Evolutionary conservation across 2,113 vertebrate species (phyloP).

Genomic region (Vanacampus margaritifer): DNA sequence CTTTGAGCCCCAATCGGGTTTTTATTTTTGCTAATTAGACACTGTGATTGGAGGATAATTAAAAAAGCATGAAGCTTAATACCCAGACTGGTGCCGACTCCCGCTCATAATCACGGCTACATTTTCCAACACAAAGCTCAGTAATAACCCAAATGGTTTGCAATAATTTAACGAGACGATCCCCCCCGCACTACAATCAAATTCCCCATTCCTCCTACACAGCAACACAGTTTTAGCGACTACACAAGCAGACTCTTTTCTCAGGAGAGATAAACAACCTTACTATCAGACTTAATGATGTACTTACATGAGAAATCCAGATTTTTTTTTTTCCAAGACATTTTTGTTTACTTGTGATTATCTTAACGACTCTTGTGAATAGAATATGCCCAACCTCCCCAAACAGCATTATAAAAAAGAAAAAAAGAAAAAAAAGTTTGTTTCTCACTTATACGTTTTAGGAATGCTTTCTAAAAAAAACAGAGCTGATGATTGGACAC

Average conservation of each 20-base stretch:
- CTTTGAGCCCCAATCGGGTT: constrained; percentile 15
- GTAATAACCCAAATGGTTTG: constrained; percentile 3
- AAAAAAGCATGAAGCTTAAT: constrained; percentile 25
- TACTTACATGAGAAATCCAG: neutral
- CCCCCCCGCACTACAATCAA: neutral
- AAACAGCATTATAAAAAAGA: neutral
- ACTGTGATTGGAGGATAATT: constrained; percentile 34
- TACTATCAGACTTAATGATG: neutral
- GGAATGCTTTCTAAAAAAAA: no score
- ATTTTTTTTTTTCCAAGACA: neutral
- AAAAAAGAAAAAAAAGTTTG: no score
- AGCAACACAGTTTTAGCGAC: neutral
- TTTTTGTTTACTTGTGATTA: neutral
- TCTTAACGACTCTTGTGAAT: neutral
- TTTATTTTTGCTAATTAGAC: constrained; percentile 32
- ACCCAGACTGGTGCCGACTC: neutral
- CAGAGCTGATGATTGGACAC: no score
- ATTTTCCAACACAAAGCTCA: neutral
- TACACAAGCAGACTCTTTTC: neutral
- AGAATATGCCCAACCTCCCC: neutral
- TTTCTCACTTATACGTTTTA: no score
- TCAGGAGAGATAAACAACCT: neutral
- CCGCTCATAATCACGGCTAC: neutral
- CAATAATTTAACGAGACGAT: neutral
- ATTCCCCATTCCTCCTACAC: neutral